Conservation (phyloP, 2,113 vertebrate genomes). For the Cyprinodon brontotheroides region DNA sequence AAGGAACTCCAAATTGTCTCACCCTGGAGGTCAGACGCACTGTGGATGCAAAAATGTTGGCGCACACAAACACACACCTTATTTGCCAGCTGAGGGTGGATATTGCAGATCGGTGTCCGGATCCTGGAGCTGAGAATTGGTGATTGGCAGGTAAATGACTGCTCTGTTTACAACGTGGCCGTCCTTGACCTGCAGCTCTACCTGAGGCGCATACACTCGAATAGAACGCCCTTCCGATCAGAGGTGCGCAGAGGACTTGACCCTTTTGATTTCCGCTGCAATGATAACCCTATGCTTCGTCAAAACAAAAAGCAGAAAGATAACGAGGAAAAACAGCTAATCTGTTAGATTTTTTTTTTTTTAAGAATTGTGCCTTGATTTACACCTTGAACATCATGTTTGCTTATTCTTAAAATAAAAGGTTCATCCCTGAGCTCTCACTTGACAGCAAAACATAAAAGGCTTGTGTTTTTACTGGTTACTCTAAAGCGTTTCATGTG, state of each 20-base stretch:
- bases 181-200: conserved; percentile 78
- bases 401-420: conserved; percentile 6
- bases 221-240: conserved; percentile 55
- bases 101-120: conserved; percentile 70
- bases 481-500: conserved; percentile 34
- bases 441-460: conserved; percentile 43
- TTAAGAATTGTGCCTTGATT: neutral
- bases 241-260: conserved; percentile 52
- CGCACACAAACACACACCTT: conserved; percentile 36
- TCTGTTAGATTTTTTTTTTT: neutral
- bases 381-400: conserved; percentile 1
- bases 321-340: conserved; percentile 11
- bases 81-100: conserved; percentile 81
- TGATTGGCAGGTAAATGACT: conserved; percentile 79
- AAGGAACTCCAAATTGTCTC: conserved; percentile 72
- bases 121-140: conserved; percentile 60
- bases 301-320: conserved; percentile 16
- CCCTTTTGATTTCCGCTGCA: conserved; percentile 56
- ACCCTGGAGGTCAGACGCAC: conserved; percentile 78
- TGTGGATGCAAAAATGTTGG: conserved; percentile 68
- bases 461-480: conserved; percentile 44
- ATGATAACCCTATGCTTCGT: conserved; percentile 35
- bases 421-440: conserved; percentile 16
- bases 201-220: conserved; percentile 72
- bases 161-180: conserved; percentile 71